Conservation (phyloP, 2,888 invertebrate genomes). For the Eudemis profundana region DNA sequence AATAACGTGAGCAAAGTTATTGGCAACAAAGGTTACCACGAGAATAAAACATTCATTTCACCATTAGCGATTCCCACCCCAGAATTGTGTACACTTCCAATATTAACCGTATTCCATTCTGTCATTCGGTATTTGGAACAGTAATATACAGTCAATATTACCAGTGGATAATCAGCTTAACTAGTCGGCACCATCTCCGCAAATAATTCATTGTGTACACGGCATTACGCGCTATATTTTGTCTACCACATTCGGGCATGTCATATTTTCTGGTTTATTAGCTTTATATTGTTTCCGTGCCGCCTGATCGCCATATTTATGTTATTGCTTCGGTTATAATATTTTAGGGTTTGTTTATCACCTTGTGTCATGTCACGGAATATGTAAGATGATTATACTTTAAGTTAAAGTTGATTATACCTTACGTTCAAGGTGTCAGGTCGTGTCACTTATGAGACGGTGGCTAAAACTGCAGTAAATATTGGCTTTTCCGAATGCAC, state of each 20-base stretch:
- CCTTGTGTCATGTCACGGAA: neutral
- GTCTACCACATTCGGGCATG: conserved; percentile 9
- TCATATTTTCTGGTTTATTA: conserved; percentile 38
- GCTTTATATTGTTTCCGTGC: conserved; percentile 22
- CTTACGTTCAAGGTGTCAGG: too few relatives aligned
- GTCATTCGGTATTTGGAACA: conserved; percentile 4
- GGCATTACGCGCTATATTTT: conserved; percentile 22
- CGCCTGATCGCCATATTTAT: conserved; percentile 15
- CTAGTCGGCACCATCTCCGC: conserved; percentile 4
- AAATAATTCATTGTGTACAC: conserved; percentile 32
- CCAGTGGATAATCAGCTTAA: conserved; percentile 29
- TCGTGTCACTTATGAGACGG: too few relatives aligned
- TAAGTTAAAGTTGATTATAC: neutral
- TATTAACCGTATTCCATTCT: neutral
- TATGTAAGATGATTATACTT: too few relatives aligned
- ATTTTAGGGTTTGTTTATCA: neutral
- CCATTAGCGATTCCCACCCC: neutral
- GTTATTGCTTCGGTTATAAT: conserved; percentile 7
- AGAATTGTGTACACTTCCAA: neutral
- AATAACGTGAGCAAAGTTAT: too few relatives aligned
- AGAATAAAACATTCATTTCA: neutral
- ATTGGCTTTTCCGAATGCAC: too few relatives aligned
- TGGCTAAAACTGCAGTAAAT: too few relatives aligned
- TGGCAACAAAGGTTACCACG: too few relatives aligned
- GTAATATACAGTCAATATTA: conserved; percentile 21